These are phyloP conservation scores for Anabacerthia variegaticeps DNA, from an alignment of 2,797 vertebrate species.

Conservation along the genomic window DNA sequence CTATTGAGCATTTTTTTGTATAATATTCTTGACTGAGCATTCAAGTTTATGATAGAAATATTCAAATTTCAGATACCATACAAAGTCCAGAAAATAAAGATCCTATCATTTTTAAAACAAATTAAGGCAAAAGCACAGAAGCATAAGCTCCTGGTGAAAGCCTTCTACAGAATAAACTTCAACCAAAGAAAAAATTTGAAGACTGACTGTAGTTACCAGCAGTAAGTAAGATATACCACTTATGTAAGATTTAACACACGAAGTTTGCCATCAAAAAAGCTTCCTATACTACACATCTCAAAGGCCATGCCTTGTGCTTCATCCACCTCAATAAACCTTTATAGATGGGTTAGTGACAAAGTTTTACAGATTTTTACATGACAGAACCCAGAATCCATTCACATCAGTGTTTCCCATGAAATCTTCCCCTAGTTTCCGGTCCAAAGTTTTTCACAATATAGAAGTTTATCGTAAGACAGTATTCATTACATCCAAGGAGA, in stretches of 20 bases:
- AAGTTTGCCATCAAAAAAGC: not conserved
- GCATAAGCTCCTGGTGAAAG: not conserved
- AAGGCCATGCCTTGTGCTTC: not conserved
- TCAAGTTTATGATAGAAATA: not conserved
- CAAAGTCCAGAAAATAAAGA: not conserved
- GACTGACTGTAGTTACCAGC: not conserved
- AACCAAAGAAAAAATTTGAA: not conserved
- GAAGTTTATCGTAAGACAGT: not conserved
- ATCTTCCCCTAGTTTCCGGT: not conserved
- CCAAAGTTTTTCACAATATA: not conserved
- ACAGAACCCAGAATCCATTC: not conserved
- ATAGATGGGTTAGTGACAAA: not conserved
- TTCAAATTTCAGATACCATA: not conserved
- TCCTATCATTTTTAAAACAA: not conserved
- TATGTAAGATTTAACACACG: not conserved
- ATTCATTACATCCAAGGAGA: not conserved
- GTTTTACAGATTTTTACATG: not conserved
- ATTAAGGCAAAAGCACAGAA: not conserved
- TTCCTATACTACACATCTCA: not conserved
- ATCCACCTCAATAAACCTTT: not conserved
- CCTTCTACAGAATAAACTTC: not conserved
- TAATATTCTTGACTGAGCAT: not conserved
- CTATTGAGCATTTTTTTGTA: not conserved
- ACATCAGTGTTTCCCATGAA: not conserved
- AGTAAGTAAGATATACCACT: not conserved